Evolutionary conservation across 2,888 invertebrate genomes (phyloP), one percentile per base, ranked within the genome.

Genomic region (Gymnocheta viridis): DNA sequence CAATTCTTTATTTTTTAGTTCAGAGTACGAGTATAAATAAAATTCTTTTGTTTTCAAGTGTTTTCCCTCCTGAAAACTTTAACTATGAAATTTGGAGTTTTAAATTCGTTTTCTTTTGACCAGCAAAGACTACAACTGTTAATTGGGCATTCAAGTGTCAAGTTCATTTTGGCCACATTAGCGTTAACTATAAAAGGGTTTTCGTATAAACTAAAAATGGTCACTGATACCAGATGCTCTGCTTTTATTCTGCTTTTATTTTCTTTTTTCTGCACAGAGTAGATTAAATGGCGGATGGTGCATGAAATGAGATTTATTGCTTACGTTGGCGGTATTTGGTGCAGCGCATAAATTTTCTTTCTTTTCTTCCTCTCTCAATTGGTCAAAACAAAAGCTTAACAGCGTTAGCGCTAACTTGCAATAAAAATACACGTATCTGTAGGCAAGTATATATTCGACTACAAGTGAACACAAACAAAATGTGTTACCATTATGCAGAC

Each of bases 91-190:
- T 77, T 77, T 67, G 32, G 24, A 41, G 32, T 64, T 70, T 72
- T 22, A 83, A 84, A 78, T 81, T 84, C 84, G 77, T 84, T 84
- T 84, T 84, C 84, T 78, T 81, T 84, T 84, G 84, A 69, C 77
- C 84, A 76, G 73, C 77, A 56, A 44, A 69, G 41, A 19, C 64
- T 56, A 56, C 58, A 38, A 80, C 81, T 89, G 90, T 90, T 91
- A 91, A 91, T 91, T 91, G 91, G 91, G 88, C 91, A 91, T 91
- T 91, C 91, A 91, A 91, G 91, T 91, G 91, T 91, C 91, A 91
- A 91, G 91, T 91, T 90, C 90, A 91, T 89, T 91, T 90, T 89
- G 90, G 89, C 90, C 90, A 91, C 90, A 91, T 91, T 91, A 91
- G 90, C 90, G 89, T 90, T 91, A 89, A 89, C 91, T 91, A 91